Percentiles rank a stretch among this genome's conserved stretches.
phyloP scores from a whole-genome alignment of 2,113 vertebrate genomes.

The Parotia lawesii region DNA sequence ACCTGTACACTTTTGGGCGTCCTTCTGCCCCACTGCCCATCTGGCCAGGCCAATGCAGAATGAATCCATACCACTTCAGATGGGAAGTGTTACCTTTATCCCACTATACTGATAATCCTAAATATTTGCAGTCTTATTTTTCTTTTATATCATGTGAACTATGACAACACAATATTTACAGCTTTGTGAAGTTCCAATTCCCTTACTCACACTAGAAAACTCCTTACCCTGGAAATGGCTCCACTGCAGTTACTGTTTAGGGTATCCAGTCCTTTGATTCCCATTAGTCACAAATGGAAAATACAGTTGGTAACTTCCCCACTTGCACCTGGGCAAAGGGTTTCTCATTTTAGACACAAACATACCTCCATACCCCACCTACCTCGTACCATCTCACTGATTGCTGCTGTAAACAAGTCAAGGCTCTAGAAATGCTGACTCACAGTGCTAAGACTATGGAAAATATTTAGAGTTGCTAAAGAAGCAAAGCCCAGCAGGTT shows the following conservation, averaged over 20 bases:
- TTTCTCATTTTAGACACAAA: slow-evolving; percentile 1
- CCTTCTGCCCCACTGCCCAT: background rate
- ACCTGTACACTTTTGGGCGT: background rate
- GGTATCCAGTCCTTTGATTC: background rate
- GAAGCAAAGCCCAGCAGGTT: background rate
- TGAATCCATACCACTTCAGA: background rate
- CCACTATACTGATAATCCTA: background rate
- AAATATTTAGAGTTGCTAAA: slow-evolving; percentile 22
- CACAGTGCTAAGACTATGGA: background rate
- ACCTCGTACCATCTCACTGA: background rate
- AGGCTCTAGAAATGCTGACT: slow-evolving; percentile 52
- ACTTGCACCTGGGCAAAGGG: background rate
- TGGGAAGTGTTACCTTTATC: background rate
- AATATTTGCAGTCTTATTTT: background rate
- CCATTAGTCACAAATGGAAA: background rate
- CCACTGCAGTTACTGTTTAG: background rate
- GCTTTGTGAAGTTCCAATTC: background rate
- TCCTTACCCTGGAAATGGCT: background rate
- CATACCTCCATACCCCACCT: background rate
- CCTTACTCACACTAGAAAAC: background rate
- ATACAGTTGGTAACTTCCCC: background rate
- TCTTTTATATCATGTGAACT: background rate
- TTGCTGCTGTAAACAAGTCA: slow-evolving; percentile 11
- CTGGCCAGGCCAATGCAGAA: background rate
- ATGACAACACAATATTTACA: background rate